Conservation (phyloP, 2,113 vertebrate species). For the Delphinus delphis region DNA sequence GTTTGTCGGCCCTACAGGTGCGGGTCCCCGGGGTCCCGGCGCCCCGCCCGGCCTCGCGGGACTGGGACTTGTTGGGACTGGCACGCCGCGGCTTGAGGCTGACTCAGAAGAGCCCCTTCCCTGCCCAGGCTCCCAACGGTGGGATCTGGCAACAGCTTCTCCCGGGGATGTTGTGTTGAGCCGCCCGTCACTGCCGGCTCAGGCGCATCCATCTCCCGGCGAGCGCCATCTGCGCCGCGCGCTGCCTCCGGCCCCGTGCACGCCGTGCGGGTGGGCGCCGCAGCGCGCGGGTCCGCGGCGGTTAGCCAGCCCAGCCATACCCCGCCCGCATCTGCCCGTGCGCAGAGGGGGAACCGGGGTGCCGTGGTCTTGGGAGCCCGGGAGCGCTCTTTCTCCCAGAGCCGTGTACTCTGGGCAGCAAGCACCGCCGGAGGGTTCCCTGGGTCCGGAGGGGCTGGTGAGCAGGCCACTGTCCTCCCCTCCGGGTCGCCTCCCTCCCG, state of each 20-base stretch:
- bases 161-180: neutral
- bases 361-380: neutral
- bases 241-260: neutral
- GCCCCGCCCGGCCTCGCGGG: neutral
- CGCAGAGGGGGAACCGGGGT: neutral
- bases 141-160: neutral
- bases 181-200: neutral
- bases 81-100: neutral
- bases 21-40: neutral
- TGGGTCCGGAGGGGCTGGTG: neutral
- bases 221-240: conserved; percentile 60
- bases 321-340: neutral
- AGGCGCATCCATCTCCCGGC: neutral
- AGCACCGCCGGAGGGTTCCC: neutral
- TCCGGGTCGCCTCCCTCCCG: neutral
- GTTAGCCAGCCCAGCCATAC: neutral
- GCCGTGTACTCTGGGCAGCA: neutral
- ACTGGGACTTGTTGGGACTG: neutral
- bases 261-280: neutral
- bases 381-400: neutral
- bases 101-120: neutral
- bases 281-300: neutral
- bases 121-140: neutral
- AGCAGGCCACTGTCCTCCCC: neutral
- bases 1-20: conserved; percentile 56